Evolutionary conservation across 2,888 invertebrate species (phyloP).

Genomic region (Nipponacmea schrenckii): DNA sequence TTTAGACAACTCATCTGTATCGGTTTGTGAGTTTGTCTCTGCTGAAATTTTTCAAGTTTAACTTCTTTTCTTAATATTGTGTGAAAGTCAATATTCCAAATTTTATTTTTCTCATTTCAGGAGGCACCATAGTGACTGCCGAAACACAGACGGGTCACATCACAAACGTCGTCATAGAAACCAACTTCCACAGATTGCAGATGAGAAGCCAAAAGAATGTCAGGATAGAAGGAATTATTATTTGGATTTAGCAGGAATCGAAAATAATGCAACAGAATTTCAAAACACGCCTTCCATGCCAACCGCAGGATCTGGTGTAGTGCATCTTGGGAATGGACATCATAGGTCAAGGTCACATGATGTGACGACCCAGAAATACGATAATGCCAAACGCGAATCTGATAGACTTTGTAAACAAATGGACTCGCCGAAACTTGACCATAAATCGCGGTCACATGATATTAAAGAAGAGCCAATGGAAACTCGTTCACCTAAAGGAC

Average conservation of each 20-base stretch:
- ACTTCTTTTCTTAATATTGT: too few species aligned
- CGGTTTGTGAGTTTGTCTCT: too few species aligned
- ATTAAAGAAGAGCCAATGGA: slow-evolving; percentile 7
- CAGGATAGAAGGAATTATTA: slow-evolving; percentile 64
- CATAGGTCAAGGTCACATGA: slow-evolving; percentile 70
- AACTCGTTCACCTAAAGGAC: slow-evolving; percentile 39
- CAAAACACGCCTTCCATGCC: slow-evolving; percentile 36
- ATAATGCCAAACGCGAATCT: slow-evolving; percentile 41
- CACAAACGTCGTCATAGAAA: slow-evolving; percentile 49
- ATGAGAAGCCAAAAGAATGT: slow-evolving; percentile 48
- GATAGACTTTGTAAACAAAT: slow-evolving; percentile 38
- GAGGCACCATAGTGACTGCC: slow-evolving; percentile 59
- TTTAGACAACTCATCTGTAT: too few species aligned
- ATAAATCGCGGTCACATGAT: slow-evolving; percentile 19
- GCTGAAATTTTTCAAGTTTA: too few species aligned
- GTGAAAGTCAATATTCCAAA: too few species aligned
- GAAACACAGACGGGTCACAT: slow-evolving; percentile 42
- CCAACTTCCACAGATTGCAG: slow-evolving; percentile 32
- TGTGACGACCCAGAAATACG: slow-evolving; percentile 47
- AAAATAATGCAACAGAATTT: slow-evolving; percentile 58
- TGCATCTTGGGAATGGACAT: slow-evolving; percentile 55
- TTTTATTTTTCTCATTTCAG: slow-evolving; percentile 31
- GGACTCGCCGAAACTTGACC: slow-evolving; percentile 35
- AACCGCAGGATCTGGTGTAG: slow-evolving; percentile 24
- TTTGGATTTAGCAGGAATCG: slow-evolving; percentile 66